Conservation (phyloP, 1,140 invertebrate genomes). For the Bombus fervidus region DNA sequence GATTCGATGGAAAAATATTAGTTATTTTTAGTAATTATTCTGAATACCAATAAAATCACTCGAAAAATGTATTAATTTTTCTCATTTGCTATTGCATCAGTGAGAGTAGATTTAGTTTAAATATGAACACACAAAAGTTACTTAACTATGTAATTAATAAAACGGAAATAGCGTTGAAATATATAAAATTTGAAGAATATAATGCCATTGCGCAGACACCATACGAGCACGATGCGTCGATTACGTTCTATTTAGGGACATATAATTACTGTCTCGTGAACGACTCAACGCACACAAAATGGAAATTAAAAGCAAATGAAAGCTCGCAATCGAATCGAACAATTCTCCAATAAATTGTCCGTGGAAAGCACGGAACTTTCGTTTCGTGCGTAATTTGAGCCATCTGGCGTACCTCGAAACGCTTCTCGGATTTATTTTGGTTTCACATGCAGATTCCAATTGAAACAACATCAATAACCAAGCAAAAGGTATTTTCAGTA, state of each 20-base stretch:
- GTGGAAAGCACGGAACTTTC: background rate
- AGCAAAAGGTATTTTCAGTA: no score
- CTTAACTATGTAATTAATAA: background rate
- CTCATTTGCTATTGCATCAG: background rate
- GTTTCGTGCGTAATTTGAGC: slow-evolving; percentile 4
- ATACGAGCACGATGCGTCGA: background rate
- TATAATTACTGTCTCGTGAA: slow-evolving; percentile 24
- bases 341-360: slow-evolving; percentile 27
- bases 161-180: background rate
- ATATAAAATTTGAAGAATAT: background rate
- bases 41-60: no score
- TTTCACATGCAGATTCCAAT: background rate
- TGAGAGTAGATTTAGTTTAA: background rate
- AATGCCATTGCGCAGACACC: background rate
- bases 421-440: background rate
- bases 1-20: background rate
- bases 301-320: slow-evolving; percentile 44
- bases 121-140: background rate
- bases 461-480: background rate
- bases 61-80: background rate
- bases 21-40: no score
- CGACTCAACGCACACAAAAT: slow-evolving; percentile 23
- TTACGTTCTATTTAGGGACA: slow-evolving; percentile 1
- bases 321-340: slow-evolving; percentile 34
- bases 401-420: background rate